Base-by-base conservation (phyloP, 2,113 vertebrate species). In the Argyrosomus japonicus region DNA sequence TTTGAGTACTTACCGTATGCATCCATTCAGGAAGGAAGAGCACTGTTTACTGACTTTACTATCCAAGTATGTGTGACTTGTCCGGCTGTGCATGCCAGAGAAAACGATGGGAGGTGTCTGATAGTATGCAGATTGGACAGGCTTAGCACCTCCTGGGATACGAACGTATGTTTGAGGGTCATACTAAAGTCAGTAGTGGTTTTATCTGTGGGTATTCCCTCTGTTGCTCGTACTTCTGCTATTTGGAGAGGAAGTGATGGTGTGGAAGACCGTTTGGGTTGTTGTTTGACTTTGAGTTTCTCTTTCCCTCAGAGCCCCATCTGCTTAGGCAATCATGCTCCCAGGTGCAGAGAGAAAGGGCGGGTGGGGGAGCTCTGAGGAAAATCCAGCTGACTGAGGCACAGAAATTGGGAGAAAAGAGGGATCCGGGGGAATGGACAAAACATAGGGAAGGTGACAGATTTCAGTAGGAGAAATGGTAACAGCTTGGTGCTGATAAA, bases 321-420 rank as follows among this genome's bases (percentile, higher is more conserved):
- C 93, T 95, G 93, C 90, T 94, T 70, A 82, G 83, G 90, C 88
- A 89, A 93, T 94, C 89, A 92, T 48, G 6, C 84, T 91, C 85
- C 91, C 92, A 94, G 94, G 91, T 94, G 94, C 92, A 87, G 72
- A 61, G 84, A 12, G 78, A 87, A 72, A 62, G 65, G 65, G 56
- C 21, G 76, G 56, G 77, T 7, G 40, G 68, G 84, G 77, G 67
- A 14, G 58, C 54, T 71, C 21, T 5, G 77, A 80, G 73, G 76
- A 74, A 83, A 81, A 79, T 88, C 88, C 81, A 87, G 89, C 89
- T 90, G 89, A 87, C 71, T 50, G 77, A 84, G 70, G 75, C 81
- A 77, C 56, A 75, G 82, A 87, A 83, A 77, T 60, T 68, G 79
- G 18, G 74, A 80, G 70, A 68, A 56, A 83, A 80, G 40, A 67